Conservation (phyloP, 2,888 invertebrate genomes). For the Netelia fuscicornis region DNA sequence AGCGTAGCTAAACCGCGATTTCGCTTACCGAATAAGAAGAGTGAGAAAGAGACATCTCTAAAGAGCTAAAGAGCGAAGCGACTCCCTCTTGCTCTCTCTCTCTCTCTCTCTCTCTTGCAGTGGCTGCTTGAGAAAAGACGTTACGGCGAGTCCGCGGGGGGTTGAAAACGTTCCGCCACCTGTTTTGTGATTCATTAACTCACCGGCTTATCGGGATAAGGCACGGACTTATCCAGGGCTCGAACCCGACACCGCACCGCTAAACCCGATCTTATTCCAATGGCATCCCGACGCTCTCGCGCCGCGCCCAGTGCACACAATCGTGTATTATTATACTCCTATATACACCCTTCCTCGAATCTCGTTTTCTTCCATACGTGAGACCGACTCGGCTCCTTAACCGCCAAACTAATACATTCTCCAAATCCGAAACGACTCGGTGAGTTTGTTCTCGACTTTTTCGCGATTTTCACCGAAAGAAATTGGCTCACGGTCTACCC, state of each 20-base stretch:
- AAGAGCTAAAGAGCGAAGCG: background rate
- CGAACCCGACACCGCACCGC: constrained; percentile 83
- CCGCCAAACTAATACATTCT: constrained; percentile 61
- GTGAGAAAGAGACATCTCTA: background rate
- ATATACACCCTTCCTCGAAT: constrained; percentile 46
- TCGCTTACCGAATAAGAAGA: background rate
- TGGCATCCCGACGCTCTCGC: constrained; percentile 77
- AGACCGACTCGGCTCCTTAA: constrained; percentile 41
- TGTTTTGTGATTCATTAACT: constrained; percentile 85
- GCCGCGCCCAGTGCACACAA: constrained; percentile 67
- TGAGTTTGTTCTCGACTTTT: constrained; percentile 52
- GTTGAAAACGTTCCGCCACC: constrained; percentile 78
- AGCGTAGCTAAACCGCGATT: constrained; percentile 12
- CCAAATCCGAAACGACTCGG: constrained; percentile 53
- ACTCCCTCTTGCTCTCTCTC: background rate
- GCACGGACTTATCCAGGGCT: constrained; percentile 84
- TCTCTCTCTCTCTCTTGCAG: constrained; percentile 52
- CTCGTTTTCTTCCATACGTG: constrained; percentile 30
- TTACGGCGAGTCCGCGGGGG: constrained; percentile 72
- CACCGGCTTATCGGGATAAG: constrained; percentile 85
- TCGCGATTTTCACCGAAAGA: constrained; percentile 44
- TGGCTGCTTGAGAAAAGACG: constrained; percentile 74
- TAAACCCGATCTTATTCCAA: constrained; percentile 85
- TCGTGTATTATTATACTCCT: constrained; percentile 60
- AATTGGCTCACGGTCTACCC: background rate